Evolutionary conservation across 2,797 vertebrate species (phyloP).

Genomic region (Dicrostonyx torquatus): DNA sequence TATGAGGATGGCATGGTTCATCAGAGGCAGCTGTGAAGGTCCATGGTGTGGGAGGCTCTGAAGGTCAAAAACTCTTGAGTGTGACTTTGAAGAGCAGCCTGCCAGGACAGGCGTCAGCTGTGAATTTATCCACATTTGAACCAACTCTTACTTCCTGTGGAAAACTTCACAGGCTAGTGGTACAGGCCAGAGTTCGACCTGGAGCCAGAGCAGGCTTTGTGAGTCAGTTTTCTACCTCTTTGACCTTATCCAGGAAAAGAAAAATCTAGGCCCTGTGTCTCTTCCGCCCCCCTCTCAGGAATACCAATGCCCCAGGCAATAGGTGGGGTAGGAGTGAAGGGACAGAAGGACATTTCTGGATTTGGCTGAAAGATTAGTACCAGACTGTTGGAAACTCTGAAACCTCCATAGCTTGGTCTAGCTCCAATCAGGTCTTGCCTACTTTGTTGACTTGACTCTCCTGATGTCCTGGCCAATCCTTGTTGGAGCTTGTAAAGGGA

Average conservation of each 20-base stretch:
- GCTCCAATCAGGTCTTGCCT: neutral
- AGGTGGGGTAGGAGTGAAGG: neutral
- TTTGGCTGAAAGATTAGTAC: neutral
- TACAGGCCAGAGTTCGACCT: neutral
- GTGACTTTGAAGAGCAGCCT: neutral
- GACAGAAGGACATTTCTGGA: neutral
- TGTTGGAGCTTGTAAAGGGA: neutral
- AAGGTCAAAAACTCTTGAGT: neutral
- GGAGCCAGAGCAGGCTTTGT: neutral
- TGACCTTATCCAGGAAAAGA: slow-evolving; percentile 9
- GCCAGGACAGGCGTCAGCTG: neutral
- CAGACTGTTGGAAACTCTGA: neutral
- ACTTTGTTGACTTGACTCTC: neutral
- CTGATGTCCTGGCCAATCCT: neutral
- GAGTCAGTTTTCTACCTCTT: slow-evolving; percentile 31
- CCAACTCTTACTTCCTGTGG: neutral
- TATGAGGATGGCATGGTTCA: neutral
- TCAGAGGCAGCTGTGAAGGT: neutral
- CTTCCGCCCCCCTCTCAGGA: neutral
- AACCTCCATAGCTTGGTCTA: neutral
- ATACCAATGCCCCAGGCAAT: neutral
- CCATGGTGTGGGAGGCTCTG: neutral
- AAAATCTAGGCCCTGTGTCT: neutral
- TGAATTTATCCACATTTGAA: neutral
- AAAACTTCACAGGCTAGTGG: neutral